Evolutionary conservation across 2,888 invertebrate species (phyloP), one percentile per base, ranked within the genome.

Genomic region (Sphaerophoria rueppellii): DNA sequence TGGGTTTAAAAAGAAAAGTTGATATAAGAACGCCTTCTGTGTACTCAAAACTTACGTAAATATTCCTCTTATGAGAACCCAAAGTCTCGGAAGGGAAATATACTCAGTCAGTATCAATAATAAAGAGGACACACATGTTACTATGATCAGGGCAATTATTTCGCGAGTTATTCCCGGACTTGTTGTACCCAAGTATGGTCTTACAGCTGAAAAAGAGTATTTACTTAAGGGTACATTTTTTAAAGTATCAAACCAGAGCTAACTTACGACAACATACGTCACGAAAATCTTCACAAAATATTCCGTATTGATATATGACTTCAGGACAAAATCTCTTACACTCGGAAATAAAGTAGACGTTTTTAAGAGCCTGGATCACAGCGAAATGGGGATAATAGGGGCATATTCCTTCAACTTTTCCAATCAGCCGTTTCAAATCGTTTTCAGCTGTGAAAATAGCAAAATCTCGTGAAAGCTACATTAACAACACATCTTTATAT

Each of bases 361-460:
- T 92, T 76, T 92, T 89, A 11, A 93, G 89, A 4, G 92, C 91
- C 75, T 91, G 90, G 6, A 92, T 93, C 75, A 96, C 89, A 24
- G 94, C 93, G 90, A 94, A 96, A 88, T 96, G 95, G 0, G 97
- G 97, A 86, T 95, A 94, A 40, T 95, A 89, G 83, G 96, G 93
- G 88, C 96, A 94, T 40, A 95, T 88, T 93, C 93, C 93, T 88
- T 96, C 95, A 16, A 97, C 90, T 0, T 92, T 89, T n/a, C n/a
- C n/a, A n/a, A 0, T 93, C 89, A 0, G 95, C 95, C 0, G 94
- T 93, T 6, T 94, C 88, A n/a, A n/a, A n/a, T n/a, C n/a, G n/a
- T n/a, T n/a, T n/a, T n/a, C n/a, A n/a, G n/a, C n/a, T n/a, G n/a
- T n/a, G n/a, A n/a, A n/a, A n/a, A n/a, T n/a, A n/a, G n/a, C n/a